Evolutionary conservation across 2,113 vertebrate species (phyloP), one percentile per base, ranked within the genome.

Genomic region (Leptocoma aspasia): DNA sequence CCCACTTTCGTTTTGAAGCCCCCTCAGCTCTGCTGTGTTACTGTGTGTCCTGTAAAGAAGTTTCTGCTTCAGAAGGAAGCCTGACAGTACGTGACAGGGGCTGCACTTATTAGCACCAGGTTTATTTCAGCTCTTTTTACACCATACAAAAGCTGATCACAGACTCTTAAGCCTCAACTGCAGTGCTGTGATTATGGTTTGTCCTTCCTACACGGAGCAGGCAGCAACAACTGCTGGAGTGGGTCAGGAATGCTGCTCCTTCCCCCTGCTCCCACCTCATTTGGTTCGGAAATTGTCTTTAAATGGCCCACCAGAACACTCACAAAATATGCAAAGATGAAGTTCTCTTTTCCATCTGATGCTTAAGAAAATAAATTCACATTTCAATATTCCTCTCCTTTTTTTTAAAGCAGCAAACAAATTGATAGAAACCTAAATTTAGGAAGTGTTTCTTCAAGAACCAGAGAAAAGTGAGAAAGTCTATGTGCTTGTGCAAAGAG

Each of bases 351-450:
- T 88, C 79, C 88, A 73, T 65, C 91, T 93, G 96, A 83, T 88
- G 65, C 90, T 82, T 90, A 91, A 94, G 94, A 94, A 95, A 90
- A 64, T 69, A 86, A 90, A 94, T 97, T 97, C 96, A 96, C 94
- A 97, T 96, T 97, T 97, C 73, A 65, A 45, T 65, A 54, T 24
- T 71, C 50, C 65, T 84, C 75, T 80, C 42, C 22, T 59, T 13
- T 16, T 75, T 78, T 54, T 39, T 6, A 31, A 86, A 97, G 94
- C 94, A 96, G 93, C 93, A 92, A 92, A 89, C 80, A 95, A 96
- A 95, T 86, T 77, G 22, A 87, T 57, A 92, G 61, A 94, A 86
- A 93, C 60, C 95, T 96, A 95, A 94, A 91, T 93, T 93, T 66
- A 84, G 60, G 71, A 95, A 84, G 89, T 42, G 75, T 83, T 95